Evolutionary conservation across 2,113 vertebrate genomes (phyloP).

Genomic region (Channa maculata): DNA sequence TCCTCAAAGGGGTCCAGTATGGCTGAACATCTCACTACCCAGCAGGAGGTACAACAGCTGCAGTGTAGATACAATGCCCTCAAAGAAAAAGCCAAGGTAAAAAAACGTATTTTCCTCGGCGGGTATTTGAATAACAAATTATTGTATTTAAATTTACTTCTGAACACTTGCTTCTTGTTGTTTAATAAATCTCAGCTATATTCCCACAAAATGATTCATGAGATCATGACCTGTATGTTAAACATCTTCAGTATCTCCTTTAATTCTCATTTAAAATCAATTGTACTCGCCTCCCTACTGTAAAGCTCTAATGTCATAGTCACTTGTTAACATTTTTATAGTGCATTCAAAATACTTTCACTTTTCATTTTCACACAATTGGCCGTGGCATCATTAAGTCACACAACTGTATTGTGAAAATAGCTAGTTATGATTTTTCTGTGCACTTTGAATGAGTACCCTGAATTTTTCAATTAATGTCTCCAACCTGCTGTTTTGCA

Average conservation of each 20-base stretch:
- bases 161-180: neutral
- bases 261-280: neutral
- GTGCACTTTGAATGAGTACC: too few relatives aligned
- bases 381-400: too few relatives aligned
- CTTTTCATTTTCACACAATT: too few relatives aligned
- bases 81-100: constrained; percentile 91
- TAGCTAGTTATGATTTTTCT: neutral
- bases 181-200: constrained; percentile 14
- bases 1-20: constrained; percentile 91
- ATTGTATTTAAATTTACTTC: constrained; percentile 1
- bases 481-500: constrained; percentile 63
- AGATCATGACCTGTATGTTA: neutral
- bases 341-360: too few relatives aligned
- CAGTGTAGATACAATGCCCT: constrained; percentile 87
- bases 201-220: neutral
- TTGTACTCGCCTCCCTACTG: too few relatives aligned
- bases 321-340: too few relatives aligned
- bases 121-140: constrained; percentile 34
- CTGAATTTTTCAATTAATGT: neutral
- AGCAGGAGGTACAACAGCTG: constrained; percentile 93
- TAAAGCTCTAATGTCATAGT: too few relatives aligned
- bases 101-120: constrained; percentile 12
- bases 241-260: neutral
- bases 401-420: too few relatives aligned
- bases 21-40: constrained; percentile 90